Evolutionary conservation across 2,797 vertebrate species (phyloP), one percentile per base, ranked within the genome.

Genomic region (Fringilla coelebs): DNA sequence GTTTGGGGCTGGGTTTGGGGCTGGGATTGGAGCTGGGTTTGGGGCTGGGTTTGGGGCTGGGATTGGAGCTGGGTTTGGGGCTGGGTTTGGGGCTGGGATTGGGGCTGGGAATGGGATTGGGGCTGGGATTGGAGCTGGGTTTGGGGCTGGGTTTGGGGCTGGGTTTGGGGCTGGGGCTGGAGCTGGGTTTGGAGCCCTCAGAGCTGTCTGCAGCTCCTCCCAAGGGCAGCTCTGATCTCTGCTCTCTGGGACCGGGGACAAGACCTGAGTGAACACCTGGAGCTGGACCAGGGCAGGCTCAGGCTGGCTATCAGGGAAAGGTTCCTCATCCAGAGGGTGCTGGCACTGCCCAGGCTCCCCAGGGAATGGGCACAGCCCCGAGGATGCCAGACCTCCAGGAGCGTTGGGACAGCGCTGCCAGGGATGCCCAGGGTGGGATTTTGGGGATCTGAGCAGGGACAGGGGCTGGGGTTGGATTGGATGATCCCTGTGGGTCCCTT

Each of bases 271-370:
- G 45, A 25, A 7, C 0, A 2, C 0, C 32, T 26, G 60, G 24
- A 6, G 76, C 68, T 66, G 52, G 0, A 38, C 2, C 76, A 66
- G 52, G 72, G 29, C 13, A 10, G 6, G 17, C 0, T 8, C 0
- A 12, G 75, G 60, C 0, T 58, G 75, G 24, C 40, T 0, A 0
- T 17, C 2, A 29, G 60, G 60, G 11, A 3, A 34, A 58, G 38
- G 32, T 4, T 51, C 45, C 1, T 26, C 38, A 10, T 28, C 38
- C 60, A 45, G 45, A 52, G 60, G 72, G n/a, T 52, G 38, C 38
- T 40, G 75, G 61, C 60, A 58, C 52, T 80, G 76, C 19, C 51
- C 58, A 68, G 63, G 63, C 54, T 68, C 6, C 72, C 48, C 73
- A 58, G 76, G 51, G 45, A 65, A 49, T 38, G 67, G 60, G 5